A percentile compares a stretch with the other conserved stretches of the same genome.
phyloP scores from a whole-genome alignment of 2,888 invertebrate genomes.

The Iselma pallidipennis region DNA sequence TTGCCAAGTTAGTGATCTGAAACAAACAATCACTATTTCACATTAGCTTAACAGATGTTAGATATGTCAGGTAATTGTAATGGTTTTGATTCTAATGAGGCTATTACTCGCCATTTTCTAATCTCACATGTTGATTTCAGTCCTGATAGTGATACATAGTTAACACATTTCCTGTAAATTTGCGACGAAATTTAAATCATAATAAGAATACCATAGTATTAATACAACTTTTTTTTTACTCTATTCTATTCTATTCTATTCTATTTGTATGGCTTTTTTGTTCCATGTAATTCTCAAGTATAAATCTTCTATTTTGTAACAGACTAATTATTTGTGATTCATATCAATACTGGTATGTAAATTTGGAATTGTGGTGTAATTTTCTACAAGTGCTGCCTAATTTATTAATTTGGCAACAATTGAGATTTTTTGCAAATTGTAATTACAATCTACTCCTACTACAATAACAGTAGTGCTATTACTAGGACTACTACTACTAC shows the following conservation, averaged over 20 bases:
- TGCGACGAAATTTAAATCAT: too few species aligned
- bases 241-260: too few species aligned
- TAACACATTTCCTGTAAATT: background rate
- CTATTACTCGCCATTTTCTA: background rate
- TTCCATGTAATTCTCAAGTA: too few species aligned
- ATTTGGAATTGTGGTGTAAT: background rate
- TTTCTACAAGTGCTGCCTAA: background rate
- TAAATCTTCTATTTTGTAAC: too few species aligned
- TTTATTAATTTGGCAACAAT: background rate
- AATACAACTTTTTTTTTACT: too few species aligned
- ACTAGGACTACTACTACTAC: background rate
- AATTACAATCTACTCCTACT: background rate
- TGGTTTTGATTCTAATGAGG: background rate
- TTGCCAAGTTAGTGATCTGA: background rate
- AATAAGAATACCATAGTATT: too few species aligned
- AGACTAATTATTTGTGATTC: background rate
- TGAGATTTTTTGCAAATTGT: too few species aligned
- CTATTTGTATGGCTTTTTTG: too few species aligned
- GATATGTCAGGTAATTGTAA: background rate
- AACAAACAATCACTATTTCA: constrained; percentile 2
- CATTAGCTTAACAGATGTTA: constrained; percentile 1
- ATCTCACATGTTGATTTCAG: background rate
- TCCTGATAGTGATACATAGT: background rate
- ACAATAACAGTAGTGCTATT: too few species aligned
- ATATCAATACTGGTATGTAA: background rate